Conservation (phyloP, 2,888 invertebrate genomes). For the Mimumesa dahlbomi region DNA sequence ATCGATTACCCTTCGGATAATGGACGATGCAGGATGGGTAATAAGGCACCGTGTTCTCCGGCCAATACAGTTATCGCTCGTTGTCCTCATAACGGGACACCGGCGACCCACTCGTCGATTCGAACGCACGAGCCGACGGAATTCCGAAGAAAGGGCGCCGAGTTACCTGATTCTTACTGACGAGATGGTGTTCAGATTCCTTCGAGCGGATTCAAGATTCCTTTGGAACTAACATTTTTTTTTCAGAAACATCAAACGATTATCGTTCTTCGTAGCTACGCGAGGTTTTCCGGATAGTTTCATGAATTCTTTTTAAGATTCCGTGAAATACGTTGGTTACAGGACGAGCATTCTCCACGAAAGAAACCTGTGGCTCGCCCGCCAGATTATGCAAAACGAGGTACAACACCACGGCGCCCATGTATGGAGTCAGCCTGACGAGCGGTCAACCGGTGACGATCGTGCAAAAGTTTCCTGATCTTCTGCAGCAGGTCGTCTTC, state of each 20-base stretch:
- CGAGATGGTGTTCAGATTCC: neutral
- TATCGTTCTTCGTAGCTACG: too few species aligned
- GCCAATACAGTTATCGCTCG: conserved; percentile 79
- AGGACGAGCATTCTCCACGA: conserved; percentile 80
- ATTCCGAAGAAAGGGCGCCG: conserved; percentile 57
- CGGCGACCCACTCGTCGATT: conserved; percentile 73
- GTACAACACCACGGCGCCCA: conserved; percentile 95
- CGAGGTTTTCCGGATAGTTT: neutral
- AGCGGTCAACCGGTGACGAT: conserved; percentile 96
- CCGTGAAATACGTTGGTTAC: conserved; percentile 28
- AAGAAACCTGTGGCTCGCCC: conserved; percentile 85
- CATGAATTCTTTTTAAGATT: neutral
- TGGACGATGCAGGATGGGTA: conserved; percentile 48
- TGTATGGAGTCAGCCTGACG: conserved; percentile 96
- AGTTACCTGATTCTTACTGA: conserved; percentile 9
- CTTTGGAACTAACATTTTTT: too few species aligned
- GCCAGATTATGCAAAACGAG: conserved; percentile 92
- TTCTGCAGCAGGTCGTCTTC: conserved; percentile 95
- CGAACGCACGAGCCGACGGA: conserved; percentile 54
- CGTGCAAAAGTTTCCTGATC: conserved; percentile 96
- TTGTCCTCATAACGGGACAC: conserved; percentile 75
- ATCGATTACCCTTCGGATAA: conserved; percentile 39
- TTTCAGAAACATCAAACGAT: too few species aligned
- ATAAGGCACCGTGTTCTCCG: conserved; percentile 73
- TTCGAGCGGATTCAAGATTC: neutral